Conservation (phyloP, 2,113 vertebrate genomes). For the Okapia johnstoni region DNA sequence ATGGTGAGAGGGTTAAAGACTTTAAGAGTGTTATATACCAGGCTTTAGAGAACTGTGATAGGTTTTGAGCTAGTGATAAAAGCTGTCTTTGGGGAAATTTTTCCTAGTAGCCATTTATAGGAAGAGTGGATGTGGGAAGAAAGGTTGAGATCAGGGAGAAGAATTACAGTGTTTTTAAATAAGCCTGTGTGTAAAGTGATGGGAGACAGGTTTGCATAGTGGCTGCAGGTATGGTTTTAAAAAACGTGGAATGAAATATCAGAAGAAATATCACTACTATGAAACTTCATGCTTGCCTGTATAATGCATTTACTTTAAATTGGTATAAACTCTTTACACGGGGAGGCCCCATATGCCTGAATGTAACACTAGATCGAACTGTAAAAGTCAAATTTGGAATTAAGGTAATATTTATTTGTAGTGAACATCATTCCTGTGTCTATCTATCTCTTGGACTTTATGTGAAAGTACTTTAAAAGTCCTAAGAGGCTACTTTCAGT, state of each 20-base stretch:
- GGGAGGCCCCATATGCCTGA: neutral
- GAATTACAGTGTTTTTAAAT: constrained; percentile 18
- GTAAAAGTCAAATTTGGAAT: constrained; percentile 47
- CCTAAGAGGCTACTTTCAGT: constrained; percentile 48
- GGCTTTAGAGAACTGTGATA: neutral
- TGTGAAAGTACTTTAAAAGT: constrained; percentile 29
- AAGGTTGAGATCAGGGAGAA: neutral
- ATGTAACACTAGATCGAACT: constrained; percentile 55
- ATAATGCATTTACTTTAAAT: constrained; percentile 18
- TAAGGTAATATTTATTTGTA: constrained; percentile 50
- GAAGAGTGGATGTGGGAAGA: neutral
- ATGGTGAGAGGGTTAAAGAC: neutral
- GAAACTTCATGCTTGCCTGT: neutral
- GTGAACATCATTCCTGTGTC: constrained; percentile 21
- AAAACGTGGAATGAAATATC: neutral
- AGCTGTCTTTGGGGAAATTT: constrained; percentile 5
- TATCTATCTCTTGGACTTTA: constrained; percentile 25
- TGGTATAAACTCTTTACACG: neutral
- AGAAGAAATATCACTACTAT: neutral
- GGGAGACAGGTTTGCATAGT: neutral
- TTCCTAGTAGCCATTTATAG: constrained; percentile 16
- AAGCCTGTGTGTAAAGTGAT: neutral
- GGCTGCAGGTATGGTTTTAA: neutral
- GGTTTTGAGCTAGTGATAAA: constrained; percentile 36
- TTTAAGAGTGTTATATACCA: neutral